Base-by-base conservation (phyloP, 2,113 vertebrate genomes). In the Hippopotamus amphibius region DNA sequence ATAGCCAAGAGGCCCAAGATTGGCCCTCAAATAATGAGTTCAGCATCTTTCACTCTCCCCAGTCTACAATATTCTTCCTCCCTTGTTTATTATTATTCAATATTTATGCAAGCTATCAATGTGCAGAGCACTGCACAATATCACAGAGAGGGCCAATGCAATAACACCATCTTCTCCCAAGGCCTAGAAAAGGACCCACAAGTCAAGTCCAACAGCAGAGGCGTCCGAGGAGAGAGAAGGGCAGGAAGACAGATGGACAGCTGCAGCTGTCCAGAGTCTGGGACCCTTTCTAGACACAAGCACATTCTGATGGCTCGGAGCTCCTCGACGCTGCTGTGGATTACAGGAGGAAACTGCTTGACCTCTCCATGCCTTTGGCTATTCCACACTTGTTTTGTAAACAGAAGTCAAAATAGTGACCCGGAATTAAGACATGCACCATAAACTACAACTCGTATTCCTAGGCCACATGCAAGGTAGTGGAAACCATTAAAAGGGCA, bases 51-150 rank as follows among this genome's bases (percentile, higher is more conserved):
- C 77, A 63, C 50, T 97, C 96, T 98, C 97, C 97, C 97, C 43
- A 96, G 97, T 79, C 95, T 98, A 74, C 88, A 97, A 97, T 97
- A 98, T 97, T 95, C 95, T 96, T 97, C 72, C 88, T 96, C 90
- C 59, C 90, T 98, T 97, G 81, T 98, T 97, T 98, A 98, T 97
- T 98, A 97, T 90, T 95, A 95, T 97, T 89, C 96, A 97, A 95
- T 96, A 93, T 97, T 97, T 96, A 97, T 97, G 74, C 90, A 96
- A 97, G 96, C 90, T 53, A 97, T 97, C 96, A 97, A 97, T 61
- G 90, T 96, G 77, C 81, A 97, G 71, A 96, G 89, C 50, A 37
- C 97, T 97, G 92, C 76, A 93, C 59, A 97, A 79, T 92, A 94
- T 96, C 97, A 95, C 50, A 91, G 71, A 92, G 50, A 95, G 57